Conservation (phyloP, 2,888 invertebrate species). For the Tetragonisca angustula region DNA sequence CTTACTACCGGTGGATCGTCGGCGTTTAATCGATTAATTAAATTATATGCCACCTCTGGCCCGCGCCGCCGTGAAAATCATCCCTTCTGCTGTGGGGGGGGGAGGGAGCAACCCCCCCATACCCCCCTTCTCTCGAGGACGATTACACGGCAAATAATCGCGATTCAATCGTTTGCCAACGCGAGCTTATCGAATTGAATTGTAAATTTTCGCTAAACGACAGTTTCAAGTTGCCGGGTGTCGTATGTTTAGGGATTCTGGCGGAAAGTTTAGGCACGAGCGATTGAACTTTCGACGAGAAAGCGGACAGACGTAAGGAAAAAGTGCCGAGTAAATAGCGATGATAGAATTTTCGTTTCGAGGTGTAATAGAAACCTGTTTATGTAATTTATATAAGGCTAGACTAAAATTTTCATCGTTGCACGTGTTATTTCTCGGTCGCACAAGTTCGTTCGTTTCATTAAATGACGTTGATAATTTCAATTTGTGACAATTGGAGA, state of each 20-base stretch:
- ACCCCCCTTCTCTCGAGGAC: background rate
- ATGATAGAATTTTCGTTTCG: background rate
- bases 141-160: background rate
- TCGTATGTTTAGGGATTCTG: background rate
- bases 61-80: background rate
- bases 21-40: slow-evolving; percentile 56
- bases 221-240: background rate
- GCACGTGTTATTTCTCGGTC: background rate
- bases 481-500: too few relatives aligned
- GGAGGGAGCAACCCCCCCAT: too few relatives aligned
- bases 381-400: background rate
- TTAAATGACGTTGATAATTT: too few relatives aligned
- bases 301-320: background rate
- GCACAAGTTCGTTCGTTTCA: too few relatives aligned
- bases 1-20: slow-evolving; percentile 41
- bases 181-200: background rate
- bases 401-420: background rate
- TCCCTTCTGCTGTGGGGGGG: background rate
- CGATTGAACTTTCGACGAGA: background rate
- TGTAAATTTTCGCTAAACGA: background rate
- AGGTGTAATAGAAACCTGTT: background rate
- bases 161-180: background rate
- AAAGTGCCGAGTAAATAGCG: background rate
- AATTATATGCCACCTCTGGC: slow-evolving; percentile 26
- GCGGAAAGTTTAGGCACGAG: background rate